A percentile compares a stretch with the other conserved stretches of the same genome.
These are phyloP conservation scores for Falco novaeseelandiae DNA, from an alignment of 2,797 vertebrate genomes.

Conservation along the genomic window DNA sequence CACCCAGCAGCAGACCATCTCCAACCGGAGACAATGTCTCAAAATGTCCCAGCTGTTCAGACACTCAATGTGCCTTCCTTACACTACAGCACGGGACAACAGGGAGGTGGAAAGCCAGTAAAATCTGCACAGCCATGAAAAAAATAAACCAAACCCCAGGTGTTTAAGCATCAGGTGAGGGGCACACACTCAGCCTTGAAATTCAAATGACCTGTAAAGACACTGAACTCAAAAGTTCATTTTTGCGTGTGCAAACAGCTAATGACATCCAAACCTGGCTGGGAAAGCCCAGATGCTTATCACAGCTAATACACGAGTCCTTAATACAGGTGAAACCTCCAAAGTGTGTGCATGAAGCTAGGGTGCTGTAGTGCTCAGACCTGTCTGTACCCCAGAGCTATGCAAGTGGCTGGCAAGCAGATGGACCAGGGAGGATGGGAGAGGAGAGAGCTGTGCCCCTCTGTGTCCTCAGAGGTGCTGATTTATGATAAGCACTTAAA, in stretches of 20 bases:
- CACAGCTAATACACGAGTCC: accelerated
- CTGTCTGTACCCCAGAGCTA: background rate
- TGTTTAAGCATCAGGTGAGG: background rate
- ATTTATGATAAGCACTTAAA: background rate
- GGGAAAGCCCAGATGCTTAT: background rate
- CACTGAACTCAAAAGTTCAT: background rate
- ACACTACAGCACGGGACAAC: background rate
- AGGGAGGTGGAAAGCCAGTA: background rate
- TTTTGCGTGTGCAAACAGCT: background rate
- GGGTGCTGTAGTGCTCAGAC: background rate
- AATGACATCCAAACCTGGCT: background rate
- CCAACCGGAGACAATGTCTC: background rate
- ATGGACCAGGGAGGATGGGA: background rate
- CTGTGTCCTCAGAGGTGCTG: background rate
- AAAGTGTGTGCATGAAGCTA: background rate
- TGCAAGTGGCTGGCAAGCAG: background rate
- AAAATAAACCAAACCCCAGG: background rate
- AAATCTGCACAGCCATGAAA: background rate
- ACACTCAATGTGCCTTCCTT: background rate
- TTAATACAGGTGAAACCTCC: background rate
- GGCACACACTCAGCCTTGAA: background rate
- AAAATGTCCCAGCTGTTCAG: accelerated
- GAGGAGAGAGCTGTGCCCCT: background rate
- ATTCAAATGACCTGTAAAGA: background rate
- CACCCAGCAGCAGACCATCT: background rate